A percentile compares a stretch with the other conserved stretches of the same genome.
Conservation (phyloP, 1,140 invertebrate species). For the Ceratina japonica region DNA sequence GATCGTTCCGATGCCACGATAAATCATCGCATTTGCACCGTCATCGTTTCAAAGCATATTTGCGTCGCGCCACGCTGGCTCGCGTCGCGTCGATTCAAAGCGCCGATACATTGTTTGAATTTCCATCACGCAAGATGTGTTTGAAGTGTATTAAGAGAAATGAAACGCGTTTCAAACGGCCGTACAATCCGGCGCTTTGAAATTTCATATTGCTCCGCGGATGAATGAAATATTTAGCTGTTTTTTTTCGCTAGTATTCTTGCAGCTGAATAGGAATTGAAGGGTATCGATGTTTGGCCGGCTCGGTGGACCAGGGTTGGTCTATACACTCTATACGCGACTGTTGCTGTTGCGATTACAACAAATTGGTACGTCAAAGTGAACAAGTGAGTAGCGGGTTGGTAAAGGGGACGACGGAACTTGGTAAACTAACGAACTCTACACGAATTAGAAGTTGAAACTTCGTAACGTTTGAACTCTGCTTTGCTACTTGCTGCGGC, state of each 20-base stretch:
- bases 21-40: slow-evolving; percentile 19
- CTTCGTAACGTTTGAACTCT: slow-evolving; percentile 23
- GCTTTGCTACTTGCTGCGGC: neutral
- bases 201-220: too few relatives aligned
- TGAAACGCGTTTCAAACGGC: too few relatives aligned
- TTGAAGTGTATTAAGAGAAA: too few relatives aligned
- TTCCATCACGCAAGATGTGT: too few relatives aligned
- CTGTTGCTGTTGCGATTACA: slow-evolving; percentile 18
- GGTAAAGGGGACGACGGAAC: slow-evolving; percentile 12
- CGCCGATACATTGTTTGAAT: too few relatives aligned
- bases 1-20: slow-evolving; percentile 20
- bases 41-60: slow-evolving; percentile 1
- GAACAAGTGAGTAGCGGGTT: slow-evolving; percentile 17
- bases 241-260: too few relatives aligned
- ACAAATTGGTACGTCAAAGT: slow-evolving; percentile 29
- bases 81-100: neutral
- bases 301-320: too few relatives aligned
- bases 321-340: neutral
- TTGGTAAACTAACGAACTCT: slow-evolving; percentile 29
- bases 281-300: too few relatives aligned
- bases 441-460: slow-evolving; percentile 26
- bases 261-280: too few relatives aligned
- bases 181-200: too few relatives aligned
- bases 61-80: neutral
- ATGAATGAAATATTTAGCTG: too few relatives aligned